These are phyloP conservation scores for Aldrovandia affinis DNA, from an alignment of 2,797 vertebrate species.

Conservation along the genomic window DNA sequence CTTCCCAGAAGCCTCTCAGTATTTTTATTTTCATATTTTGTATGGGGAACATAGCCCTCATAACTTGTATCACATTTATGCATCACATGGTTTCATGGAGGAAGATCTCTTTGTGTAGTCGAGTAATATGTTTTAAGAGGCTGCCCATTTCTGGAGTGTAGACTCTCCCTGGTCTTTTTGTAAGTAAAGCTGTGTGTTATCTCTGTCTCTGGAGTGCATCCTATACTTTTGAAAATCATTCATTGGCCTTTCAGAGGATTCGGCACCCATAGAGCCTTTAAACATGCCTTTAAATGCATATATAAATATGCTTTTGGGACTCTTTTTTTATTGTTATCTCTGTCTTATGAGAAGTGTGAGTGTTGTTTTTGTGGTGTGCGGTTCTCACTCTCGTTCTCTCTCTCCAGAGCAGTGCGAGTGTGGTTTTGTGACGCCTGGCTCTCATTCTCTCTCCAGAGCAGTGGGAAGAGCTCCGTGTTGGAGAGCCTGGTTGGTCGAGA, in stretches of 20 bases:
- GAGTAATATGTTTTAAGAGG: conserved; percentile 62
- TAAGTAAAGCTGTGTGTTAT: conserved; percentile 63
- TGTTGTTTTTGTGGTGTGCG: too few species aligned
- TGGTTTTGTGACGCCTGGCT: conserved; percentile 15
- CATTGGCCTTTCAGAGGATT: too few species aligned
- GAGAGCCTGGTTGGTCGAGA: conserved; percentile 95
- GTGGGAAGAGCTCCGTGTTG: conserved; percentile 96
- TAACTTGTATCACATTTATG: not conserved
- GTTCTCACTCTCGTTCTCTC: too few species aligned
- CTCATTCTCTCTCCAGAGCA: conserved; percentile 81
- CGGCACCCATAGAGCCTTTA: too few species aligned
- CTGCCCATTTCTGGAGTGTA: conserved; percentile 50
- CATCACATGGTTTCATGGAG: not conserved
- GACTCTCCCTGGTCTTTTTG: conserved; percentile 47
- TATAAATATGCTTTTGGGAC: too few species aligned
- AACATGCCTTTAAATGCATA: too few species aligned
- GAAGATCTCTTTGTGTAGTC: not conserved
- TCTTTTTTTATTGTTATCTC: too few species aligned
- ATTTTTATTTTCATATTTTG: not conserved
- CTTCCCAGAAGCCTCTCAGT: not conserved
- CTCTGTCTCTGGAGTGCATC: conserved; percentile 49
- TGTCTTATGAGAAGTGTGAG: too few species aligned
- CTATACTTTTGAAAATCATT: too few species aligned
- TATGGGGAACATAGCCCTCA: not conserved
- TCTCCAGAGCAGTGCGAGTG: too few species aligned